These are phyloP conservation scores for Lordiphosa clarofinis DNA, from an alignment of 1,140 invertebrate species.

Conservation along the genomic window DNA sequence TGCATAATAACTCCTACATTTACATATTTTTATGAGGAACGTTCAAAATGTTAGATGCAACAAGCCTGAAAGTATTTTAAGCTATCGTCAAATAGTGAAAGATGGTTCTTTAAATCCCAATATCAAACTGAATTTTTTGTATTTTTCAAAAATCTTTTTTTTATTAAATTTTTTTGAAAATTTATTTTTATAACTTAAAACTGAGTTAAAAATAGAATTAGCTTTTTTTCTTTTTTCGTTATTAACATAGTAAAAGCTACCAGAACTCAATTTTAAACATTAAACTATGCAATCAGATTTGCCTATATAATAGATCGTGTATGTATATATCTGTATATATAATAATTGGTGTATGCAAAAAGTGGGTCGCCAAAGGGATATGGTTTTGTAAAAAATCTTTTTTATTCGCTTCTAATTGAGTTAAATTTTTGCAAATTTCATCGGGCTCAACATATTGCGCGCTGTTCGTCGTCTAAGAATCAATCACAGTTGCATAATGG, in stretches of 20 bases:
- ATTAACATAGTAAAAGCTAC: slow-evolving; percentile 26
- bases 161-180: slow-evolving; percentile 33
- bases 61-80: too few relatives aligned
- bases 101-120: too few relatives aligned
- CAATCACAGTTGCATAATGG: slow-evolving; percentile 63
- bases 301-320: slow-evolving; percentile 47
- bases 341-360: slow-evolving; percentile 53
- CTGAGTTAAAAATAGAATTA: slow-evolving; percentile 4
- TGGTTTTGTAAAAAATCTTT: slow-evolving; percentile 24
- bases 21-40: too few relatives aligned
- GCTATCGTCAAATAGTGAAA: too few relatives aligned
- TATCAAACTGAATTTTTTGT: neutral
- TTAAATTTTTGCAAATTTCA: slow-evolving; percentile 32
- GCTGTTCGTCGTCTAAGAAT: slow-evolving; percentile 64
- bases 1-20: too few relatives aligned
- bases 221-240: slow-evolving; percentile 21
- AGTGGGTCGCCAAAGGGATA: slow-evolving; percentile 25
- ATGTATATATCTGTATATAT: slow-evolving; percentile 29
- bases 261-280: slow-evolving; percentile 53
- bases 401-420: slow-evolving; percentile 27
- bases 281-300: slow-evolving; percentile 53
- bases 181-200: slow-evolving; percentile 23
- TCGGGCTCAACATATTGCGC: slow-evolving; percentile 43
- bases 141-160: slow-evolving; percentile 17
- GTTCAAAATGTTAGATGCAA: too few relatives aligned